Evolutionary conservation across 2,888 invertebrate species (phyloP), one percentile per base, ranked within the genome.

Genomic region (Allolobophora icterica): DNA sequence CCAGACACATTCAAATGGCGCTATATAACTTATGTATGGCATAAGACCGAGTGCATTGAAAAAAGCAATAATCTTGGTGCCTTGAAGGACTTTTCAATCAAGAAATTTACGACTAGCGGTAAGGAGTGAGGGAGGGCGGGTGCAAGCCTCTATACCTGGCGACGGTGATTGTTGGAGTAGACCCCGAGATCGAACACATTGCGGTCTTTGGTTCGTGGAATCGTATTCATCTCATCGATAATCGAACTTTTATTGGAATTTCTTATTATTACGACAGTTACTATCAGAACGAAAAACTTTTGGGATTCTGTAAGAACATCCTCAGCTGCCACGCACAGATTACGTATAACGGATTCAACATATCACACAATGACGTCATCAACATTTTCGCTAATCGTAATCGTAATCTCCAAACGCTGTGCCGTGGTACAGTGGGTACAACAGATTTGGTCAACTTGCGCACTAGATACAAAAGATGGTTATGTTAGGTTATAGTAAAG

Each of bases 81-180:
- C 17, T 42, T 42, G 42, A 42, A 42, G 17, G 42, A 42, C 42
- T 42, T 52, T 52, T 52, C 52, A 24, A 52, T 52, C 52, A 52
- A 52, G 52, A 52, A 52, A 52, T 21, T 52, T 17, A n/a, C 30
- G 71, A n/a, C 30, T 8, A n/a, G 1, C 8, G n/a, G 71, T 11
- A 45, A 15, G 71, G n/a, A 11, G 17, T 3, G 71, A 17, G 17
- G 71, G n/a, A 52, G 21, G 52, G 71, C 3, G 30, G n/a, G 6
- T n/a, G 71, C 6, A n/a, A 71, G 71, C 71, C 8, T 30, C 11
- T 1, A 17, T n/a, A 71, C 71, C 71, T 71, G 71, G 11, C 71
- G 71, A 71, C 71, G 71, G n/a, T 71, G 71, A 71, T 71, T n/a
- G 71, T 71, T 71, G 71, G 71, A 30, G n/a, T 71, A 71, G n/a